Evolutionary conservation across 2,888 invertebrate species (phyloP).

Genomic region (Tolmerus cingulatus): DNA sequence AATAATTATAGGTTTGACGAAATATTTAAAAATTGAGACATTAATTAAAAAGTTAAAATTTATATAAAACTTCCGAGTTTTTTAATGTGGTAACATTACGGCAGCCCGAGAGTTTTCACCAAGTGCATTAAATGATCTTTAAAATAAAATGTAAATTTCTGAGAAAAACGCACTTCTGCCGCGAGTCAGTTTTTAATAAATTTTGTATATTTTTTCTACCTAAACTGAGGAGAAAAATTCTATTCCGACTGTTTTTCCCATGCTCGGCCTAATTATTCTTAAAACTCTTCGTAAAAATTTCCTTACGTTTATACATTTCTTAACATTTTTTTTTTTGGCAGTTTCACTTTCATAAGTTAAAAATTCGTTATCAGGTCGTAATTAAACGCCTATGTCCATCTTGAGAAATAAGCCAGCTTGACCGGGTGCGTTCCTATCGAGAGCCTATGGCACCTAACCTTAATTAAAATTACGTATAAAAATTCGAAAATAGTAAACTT

Average conservation of each 20-base stretch:
- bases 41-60: too few relatives aligned
- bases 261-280: not conserved
- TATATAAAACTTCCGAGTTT: not conserved
- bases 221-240: conserved; percentile 15
- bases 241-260: not conserved
- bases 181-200: not conserved
- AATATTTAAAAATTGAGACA: too few relatives aligned
- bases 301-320: conserved; percentile 13
- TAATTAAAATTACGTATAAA: not conserved
- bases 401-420: not conserved
- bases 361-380: conserved; percentile 16
- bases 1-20: too few relatives aligned
- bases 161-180: not conserved
- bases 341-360: conserved; percentile 30
- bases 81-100: not conserved
- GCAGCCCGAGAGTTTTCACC: not conserved
- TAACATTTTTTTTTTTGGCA: conserved; percentile 10
- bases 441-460: conserved; percentile 35
- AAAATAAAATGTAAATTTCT: not conserved
- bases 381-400: not conserved
- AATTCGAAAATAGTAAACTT: not conserved
- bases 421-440: not conserved
- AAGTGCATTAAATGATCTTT: not conserved
- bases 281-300: conserved; percentile 15
- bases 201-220: conserved; percentile 22